phyloP scores from a whole-genome alignment of 1,140 invertebrate genomes.

The Nilaparvata lugens region DNA sequence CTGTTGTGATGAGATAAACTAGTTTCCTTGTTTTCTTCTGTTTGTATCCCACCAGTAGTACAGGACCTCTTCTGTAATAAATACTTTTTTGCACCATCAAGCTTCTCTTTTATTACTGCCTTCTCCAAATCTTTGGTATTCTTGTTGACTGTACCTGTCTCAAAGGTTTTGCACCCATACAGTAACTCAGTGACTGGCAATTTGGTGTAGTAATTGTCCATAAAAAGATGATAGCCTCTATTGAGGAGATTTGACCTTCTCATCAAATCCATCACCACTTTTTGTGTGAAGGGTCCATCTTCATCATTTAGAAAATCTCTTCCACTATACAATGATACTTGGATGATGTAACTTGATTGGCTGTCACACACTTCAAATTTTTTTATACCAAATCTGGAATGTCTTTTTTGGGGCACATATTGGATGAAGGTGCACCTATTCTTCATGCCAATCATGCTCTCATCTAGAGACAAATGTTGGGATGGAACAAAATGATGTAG shows the following conservation, averaged over 20 bases:
- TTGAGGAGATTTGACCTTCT: neutral
- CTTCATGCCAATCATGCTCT: slow-evolving; percentile 1
- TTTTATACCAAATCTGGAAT: neutral
- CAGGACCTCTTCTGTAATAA: neutral
- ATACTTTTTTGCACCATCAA: neutral
- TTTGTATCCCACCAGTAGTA: neutral
- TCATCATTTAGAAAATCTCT: neutral
- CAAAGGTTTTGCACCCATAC: neutral
- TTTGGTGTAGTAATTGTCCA: neutral
- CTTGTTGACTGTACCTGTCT: slow-evolving; percentile 8
- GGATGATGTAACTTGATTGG: neutral
- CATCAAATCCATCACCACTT: neutral
- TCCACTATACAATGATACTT: neutral
- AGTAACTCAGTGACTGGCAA: neutral
- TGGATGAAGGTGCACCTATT: neutral
- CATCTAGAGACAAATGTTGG: slow-evolving; percentile 7
- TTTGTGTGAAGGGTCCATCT: neutral
- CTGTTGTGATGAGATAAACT: slow-evolving; percentile 4
- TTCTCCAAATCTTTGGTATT: slow-evolving; percentile 2
- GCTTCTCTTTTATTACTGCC: neutral
- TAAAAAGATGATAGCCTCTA: neutral
- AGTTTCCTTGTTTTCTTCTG: neutral
- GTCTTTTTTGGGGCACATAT: neutral
- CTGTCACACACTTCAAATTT: too few species aligned
- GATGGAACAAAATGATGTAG: neutral